Evolutionary conservation across 2,888 invertebrate species (phyloP).

Genomic region (Tachina fera): DNA sequence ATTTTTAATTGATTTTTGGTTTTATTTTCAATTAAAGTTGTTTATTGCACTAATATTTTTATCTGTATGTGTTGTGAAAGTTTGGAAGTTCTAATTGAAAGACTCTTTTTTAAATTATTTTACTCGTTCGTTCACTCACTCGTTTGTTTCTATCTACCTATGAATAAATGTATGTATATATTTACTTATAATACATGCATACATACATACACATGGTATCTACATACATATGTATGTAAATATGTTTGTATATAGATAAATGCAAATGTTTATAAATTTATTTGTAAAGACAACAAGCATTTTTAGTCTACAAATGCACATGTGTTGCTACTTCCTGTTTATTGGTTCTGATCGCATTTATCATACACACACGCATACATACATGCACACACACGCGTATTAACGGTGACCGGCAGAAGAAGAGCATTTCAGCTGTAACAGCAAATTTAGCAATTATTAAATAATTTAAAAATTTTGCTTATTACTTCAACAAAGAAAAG

Average conservation of each 20-base stretch:
- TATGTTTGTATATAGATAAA: background rate
- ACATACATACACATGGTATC: background rate
- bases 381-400: slow-evolving; percentile 23
- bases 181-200: background rate
- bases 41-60: too few species aligned
- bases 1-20: too few species aligned
- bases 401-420: slow-evolving; percentile 48
- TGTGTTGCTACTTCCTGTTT: slow-evolving; percentile 80
- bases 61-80: too few species aligned
- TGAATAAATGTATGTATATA: background rate
- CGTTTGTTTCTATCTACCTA: slow-evolving; percentile 19
- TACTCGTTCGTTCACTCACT: slow-evolving; percentile 29
- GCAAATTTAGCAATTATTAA: slow-evolving; percentile 29
- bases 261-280: background rate
- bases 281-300: slow-evolving; percentile 39
- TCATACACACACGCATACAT: slow-evolving; percentile 61
- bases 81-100: too few species aligned
- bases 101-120: slow-evolving; percentile 15
- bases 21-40: too few species aligned
- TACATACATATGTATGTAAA: background rate
- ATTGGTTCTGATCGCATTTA: slow-evolving; percentile 79
- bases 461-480: slow-evolving; percentile 26
- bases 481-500: background rate
- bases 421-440: slow-evolving; percentile 23
- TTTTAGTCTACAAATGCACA: slow-evolving; percentile 69